phyloP scores from a whole-genome alignment of 2,888 invertebrate species.

The Sympetrum striolatum region DNA sequence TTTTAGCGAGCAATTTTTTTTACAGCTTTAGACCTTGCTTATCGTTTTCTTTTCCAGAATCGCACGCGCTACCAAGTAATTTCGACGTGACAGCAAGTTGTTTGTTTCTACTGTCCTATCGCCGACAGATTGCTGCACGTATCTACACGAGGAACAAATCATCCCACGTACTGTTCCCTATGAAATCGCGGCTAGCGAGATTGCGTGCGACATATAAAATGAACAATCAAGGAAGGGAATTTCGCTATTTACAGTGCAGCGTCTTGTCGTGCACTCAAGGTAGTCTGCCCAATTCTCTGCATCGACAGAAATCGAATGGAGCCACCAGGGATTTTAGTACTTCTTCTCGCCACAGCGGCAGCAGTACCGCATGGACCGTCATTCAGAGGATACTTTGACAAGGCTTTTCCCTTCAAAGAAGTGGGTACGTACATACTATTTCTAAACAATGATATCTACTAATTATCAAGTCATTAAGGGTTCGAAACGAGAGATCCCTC shows the following conservation, averaged over 20 bases:
- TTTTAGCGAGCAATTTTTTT: neutral
- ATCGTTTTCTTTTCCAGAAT: neutral
- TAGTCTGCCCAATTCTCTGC: neutral
- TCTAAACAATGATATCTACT: no score
- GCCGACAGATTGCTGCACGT: neutral
- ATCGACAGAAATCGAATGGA: neutral
- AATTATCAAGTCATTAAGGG: no score
- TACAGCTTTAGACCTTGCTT: neutral
- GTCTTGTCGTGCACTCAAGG: neutral
- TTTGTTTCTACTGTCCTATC: neutral
- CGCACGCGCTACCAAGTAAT: neutral
- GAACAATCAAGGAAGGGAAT: neutral
- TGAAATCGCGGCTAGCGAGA: neutral
- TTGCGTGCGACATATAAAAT: constrained; percentile 24
- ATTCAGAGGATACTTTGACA: neutral
- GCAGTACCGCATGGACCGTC: constrained; percentile 15
- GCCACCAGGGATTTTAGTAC: neutral
- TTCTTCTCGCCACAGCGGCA: neutral
- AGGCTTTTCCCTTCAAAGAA: constrained; percentile 20
- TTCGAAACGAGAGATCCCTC: no score
- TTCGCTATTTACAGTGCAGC: neutral
- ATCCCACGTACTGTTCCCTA: neutral
- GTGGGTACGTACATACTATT: neutral
- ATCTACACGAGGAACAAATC: neutral
- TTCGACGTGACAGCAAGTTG: neutral